Conservation (phyloP, 2,797 vertebrate genomes). For the Rhabdophis nuchalis region DNA sequence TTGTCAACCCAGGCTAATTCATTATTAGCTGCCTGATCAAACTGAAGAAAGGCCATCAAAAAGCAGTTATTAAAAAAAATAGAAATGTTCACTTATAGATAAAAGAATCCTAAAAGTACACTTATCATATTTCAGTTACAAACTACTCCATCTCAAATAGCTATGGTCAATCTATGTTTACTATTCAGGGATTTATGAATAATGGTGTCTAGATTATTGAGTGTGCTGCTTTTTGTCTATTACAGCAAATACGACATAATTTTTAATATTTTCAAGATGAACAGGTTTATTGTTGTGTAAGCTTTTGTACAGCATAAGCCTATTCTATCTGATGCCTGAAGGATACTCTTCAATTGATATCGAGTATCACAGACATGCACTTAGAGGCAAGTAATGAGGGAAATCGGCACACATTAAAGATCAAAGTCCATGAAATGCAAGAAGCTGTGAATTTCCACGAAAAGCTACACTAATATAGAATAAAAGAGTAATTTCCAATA, state of each 20-base stretch:
- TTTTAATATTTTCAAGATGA: background rate
- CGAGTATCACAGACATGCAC: background rate
- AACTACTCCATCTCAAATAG: background rate
- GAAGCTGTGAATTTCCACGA: background rate
- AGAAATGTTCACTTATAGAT: background rate
- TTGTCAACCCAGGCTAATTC: constrained; percentile 89
- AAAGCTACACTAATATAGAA: background rate
- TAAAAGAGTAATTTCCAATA: background rate
- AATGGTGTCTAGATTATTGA: background rate
- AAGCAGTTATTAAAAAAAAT: constrained; percentile 23
- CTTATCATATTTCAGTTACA: background rate
- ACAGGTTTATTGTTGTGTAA: background rate
- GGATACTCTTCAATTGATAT: background rate
- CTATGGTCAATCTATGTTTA: background rate
- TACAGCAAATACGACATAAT: background rate
- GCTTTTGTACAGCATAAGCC: background rate
- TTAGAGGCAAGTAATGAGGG: background rate
- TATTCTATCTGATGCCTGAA: background rate
- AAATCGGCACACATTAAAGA: background rate
- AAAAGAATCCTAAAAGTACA: background rate
- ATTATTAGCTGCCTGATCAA: constrained; percentile 88
- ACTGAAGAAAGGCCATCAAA: constrained; percentile 75
- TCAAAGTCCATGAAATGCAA: background rate
- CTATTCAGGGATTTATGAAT: background rate
- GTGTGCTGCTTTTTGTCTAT: background rate